phyloP scores from a whole-genome alignment of 2,888 invertebrate genomes.

The Tenthredo amoena region DNA sequence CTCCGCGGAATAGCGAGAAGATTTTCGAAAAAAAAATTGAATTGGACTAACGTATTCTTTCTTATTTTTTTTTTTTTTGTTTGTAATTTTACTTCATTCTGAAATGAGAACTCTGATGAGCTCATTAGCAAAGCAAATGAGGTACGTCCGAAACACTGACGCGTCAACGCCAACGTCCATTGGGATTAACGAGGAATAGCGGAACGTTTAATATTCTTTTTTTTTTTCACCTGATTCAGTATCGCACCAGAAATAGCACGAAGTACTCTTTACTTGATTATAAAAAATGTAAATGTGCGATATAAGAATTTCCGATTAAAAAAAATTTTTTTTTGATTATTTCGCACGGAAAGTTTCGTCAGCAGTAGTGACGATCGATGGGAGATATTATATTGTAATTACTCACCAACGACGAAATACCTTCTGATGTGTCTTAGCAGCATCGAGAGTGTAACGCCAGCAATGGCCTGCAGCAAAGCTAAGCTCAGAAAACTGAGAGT shows the following conservation, averaged over 20 bases:
- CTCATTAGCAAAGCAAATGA: not conserved
- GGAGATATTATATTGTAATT: not conserved
- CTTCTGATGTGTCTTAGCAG: conserved; percentile 87
- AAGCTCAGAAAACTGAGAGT: conserved; percentile 87
- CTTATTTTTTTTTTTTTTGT: not conserved
- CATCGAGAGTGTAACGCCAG: conserved; percentile 90
- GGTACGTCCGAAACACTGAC: not conserved
- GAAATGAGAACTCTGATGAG: not conserved
- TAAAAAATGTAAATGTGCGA: not conserved
- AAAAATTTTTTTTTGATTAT: not conserved
- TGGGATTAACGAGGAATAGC: not conserved
- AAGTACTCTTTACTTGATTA: not conserved
- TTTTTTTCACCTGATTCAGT: not conserved
- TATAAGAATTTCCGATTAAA: not conserved
- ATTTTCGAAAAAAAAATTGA: not conserved
- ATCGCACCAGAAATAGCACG: not conserved
- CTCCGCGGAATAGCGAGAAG: not conserved
- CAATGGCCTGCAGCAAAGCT: conserved; percentile 87
- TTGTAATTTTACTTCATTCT: not conserved
- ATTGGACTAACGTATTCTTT: not conserved
- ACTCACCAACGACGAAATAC: conserved; percentile 85
- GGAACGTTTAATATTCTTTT: not conserved
- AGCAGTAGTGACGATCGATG: not conserved
- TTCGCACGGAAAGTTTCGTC: not conserved
- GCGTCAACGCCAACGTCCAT: not conserved